Evolutionary conservation across 2,888 invertebrate genomes (phyloP).

Genomic region (Lissonota sp.): DNA sequence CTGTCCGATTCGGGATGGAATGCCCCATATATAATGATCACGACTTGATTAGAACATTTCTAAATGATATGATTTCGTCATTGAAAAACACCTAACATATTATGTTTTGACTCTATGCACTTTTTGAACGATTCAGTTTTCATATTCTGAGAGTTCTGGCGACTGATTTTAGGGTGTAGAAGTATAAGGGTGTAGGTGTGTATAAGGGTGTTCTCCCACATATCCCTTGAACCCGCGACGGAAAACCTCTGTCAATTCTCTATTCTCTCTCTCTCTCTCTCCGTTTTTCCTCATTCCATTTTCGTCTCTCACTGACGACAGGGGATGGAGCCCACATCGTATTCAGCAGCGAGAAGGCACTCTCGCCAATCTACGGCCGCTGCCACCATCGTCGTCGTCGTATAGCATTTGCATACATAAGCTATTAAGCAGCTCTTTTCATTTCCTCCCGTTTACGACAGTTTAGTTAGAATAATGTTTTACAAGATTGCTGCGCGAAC

Average conservation of each 20-base stretch:
- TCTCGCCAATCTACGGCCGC: conserved; percentile 81
- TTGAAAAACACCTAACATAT: no score
- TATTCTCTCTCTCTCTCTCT: conserved; percentile 68
- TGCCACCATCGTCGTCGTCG: conserved; percentile 73
- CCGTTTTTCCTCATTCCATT: conserved; percentile 72
- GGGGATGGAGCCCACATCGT: conserved; percentile 37
- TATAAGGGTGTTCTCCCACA: background rate
- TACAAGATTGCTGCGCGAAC: conserved; percentile 82
- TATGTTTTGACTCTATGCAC: no score
- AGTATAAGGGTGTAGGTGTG: background rate
- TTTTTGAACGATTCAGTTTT: background rate
- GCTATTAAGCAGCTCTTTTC: conserved; percentile 84
- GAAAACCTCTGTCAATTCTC: conserved; percentile 35
- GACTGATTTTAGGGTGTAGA: conserved; percentile 36
- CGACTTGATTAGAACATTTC: no score
- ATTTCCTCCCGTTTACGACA: conserved; percentile 84
- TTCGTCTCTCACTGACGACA: conserved; percentile 65
- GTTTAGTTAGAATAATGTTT: conserved; percentile 83
- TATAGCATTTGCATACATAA: conserved; percentile 82
- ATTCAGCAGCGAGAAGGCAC: conserved; percentile 68
- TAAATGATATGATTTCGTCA: no score
- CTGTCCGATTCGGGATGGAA: no score
- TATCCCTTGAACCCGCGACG: conserved; percentile 33
- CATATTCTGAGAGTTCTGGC: background rate
- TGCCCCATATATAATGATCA: no score